Conservation (phyloP, 2,113 vertebrate genomes). For the Marmota flaviventris region DNA sequence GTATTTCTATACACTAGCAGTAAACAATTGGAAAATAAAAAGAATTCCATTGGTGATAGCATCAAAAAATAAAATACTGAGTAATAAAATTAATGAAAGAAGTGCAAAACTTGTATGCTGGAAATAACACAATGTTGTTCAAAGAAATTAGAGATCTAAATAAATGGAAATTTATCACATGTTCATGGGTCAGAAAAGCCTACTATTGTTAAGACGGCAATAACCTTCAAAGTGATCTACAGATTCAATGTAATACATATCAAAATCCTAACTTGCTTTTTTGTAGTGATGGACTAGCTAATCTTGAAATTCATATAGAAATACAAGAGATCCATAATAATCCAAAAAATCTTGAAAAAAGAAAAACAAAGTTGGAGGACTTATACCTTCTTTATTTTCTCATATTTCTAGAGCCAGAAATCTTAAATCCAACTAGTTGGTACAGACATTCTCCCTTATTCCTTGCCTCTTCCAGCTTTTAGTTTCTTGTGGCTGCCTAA, state of each 20-base stretch:
- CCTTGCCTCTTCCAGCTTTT: background rate
- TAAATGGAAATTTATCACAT: background rate
- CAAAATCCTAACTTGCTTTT: background rate
- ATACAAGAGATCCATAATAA: background rate
- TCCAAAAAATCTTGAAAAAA: background rate
- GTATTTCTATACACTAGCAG: background rate
- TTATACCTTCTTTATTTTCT: background rate
- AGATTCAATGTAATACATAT: background rate
- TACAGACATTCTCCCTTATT: background rate
- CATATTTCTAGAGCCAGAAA: background rate
- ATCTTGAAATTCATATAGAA: background rate
- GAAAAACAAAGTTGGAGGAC: background rate
- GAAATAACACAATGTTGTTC: background rate
- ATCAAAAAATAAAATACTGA: conserved; percentile 7
- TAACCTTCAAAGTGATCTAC: background rate
- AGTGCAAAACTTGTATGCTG: background rate
- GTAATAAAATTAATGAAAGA: conserved; percentile 10
- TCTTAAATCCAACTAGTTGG: background rate
- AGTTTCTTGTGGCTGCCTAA: background rate
- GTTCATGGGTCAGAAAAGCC: background rate
- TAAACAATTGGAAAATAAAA: conserved; percentile 32
- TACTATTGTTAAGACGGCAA: background rate
- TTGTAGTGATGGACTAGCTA: background rate
- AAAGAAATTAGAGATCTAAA: conserved; percentile 48
- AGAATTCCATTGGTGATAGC: background rate